Base-by-base conservation (phyloP, 2,888 invertebrate species). In the Stenchaetothrips biformis region DNA sequence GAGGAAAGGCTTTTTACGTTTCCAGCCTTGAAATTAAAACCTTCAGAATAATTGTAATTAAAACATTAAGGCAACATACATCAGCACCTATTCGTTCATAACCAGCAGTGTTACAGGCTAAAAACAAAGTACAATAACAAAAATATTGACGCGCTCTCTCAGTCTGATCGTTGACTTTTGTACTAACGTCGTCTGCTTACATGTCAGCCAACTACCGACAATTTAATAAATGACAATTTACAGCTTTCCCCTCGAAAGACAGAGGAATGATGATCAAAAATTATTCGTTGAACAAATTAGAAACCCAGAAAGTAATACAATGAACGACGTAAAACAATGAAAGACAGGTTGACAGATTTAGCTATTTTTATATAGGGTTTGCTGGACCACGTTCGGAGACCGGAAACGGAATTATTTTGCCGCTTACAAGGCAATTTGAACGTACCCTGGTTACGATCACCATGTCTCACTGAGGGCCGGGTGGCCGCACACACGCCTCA, bases 371-470 rank as follows among this genome's bases (percentile, higher is more conserved):
- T 18, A 53, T 81, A 81, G 80, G 78, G 78, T 25, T 49, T 18
- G 49, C 79, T 2, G 6, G 18, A 80, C 9, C 47, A 16, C 18
- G 48, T 80, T 67, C 79, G n/a, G n/a, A n/a, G n/a, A n/a, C 79
- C 79, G 79, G 77, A 81, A 81, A 62, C 77, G 79, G 48, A 78
- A 78, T 3, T 48, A 18, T 78, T 53, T n/a, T n/a, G n/a, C n/a
- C n/a, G 78, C 53, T 37, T 37, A 37, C 37, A 2, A 37, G 37
- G 37, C 37, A 0, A 78, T 74, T 48, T 9, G 53, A 80, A 87
- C 88, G 86, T 85, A 89, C 89, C 87, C 89, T 86, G 84, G 89
- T 89, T 85, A 89, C 89, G 85, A 89, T 88, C 85, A 89, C 89
- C 89, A 89, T 89, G 83, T 83, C 81, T 82, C 78, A 81, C 82